A percentile compares a stretch with the other conserved stretches of the same genome.
phyloP scores from a whole-genome alignment of 2,797 vertebrate genomes.

The Mus caroli region DNA sequence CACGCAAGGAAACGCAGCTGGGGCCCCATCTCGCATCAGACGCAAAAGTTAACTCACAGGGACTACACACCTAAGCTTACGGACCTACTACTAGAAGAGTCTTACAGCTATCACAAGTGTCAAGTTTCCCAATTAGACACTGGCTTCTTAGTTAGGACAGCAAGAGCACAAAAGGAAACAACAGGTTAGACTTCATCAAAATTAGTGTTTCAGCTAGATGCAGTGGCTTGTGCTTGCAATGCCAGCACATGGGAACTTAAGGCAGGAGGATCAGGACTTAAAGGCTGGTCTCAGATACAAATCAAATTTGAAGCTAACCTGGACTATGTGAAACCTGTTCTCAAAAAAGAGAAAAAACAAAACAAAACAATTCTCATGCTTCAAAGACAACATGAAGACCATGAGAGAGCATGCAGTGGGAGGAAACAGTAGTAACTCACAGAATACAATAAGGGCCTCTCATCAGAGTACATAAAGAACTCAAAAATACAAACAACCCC shows the following conservation, averaged over 20 bases:
- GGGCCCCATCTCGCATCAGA: neutral
- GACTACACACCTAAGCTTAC: neutral
- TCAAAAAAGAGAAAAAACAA: neutral
- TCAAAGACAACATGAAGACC: neutral
- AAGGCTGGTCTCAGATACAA: neutral
- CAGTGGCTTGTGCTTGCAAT: neutral
- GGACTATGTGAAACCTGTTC: neutral
- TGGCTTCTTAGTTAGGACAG: conserved; percentile 12
- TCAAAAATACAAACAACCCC: neutral
- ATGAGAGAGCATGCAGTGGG: neutral
- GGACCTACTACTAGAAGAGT: neutral
- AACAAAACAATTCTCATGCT: neutral
- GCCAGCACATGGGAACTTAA: neutral
- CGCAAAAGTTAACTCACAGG: conserved; percentile 15
- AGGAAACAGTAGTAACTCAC: neutral
- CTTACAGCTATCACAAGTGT: neutral
- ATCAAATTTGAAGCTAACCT: neutral
- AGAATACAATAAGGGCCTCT: neutral
- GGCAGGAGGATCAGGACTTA: neutral
- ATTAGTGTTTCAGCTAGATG: neutral
- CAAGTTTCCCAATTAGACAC: neutral
- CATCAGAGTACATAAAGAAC: neutral
- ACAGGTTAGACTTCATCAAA: neutral
- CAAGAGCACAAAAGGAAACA: conserved; percentile 18
- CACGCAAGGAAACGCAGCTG: neutral